These are phyloP conservation scores for Lycaon pictus DNA, from an alignment of 2,113 vertebrate genomes.

Conservation along the genomic window DNA sequence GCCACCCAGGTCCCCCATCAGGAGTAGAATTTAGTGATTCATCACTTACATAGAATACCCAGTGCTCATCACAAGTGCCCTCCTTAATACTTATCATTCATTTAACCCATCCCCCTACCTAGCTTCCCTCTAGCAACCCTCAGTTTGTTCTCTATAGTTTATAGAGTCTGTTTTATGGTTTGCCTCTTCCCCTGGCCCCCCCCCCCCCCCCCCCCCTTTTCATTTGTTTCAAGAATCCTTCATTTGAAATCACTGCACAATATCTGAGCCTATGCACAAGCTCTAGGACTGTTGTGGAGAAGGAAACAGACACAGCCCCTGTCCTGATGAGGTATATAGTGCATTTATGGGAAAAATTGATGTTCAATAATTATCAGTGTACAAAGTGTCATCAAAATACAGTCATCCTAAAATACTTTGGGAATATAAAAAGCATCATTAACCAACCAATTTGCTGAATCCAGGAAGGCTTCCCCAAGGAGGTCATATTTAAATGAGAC, in stretches of 20 bases:
- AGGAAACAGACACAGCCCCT: background rate
- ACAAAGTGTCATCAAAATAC: background rate
- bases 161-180: background rate
- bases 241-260: background rate
- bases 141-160: background rate
- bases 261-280: background rate
- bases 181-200: background rate
- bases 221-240: background rate
- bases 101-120: background rate
- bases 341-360: background rate
- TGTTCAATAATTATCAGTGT: background rate
- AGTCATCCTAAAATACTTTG: background rate
- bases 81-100: background rate
- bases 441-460: background rate
- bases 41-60: background rate
- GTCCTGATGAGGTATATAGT: background rate
- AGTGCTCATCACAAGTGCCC: background rate
- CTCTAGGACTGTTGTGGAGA: background rate
- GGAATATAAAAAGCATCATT: background rate
- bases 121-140: too few species aligned
- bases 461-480: background rate
- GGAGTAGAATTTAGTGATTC: background rate
- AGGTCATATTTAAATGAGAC: background rate
- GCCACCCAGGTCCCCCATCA: background rate
- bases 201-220: background rate